phyloP scores from a whole-genome alignment of 2,113 vertebrate species.

The Oplegnathus fasciatus region DNA sequence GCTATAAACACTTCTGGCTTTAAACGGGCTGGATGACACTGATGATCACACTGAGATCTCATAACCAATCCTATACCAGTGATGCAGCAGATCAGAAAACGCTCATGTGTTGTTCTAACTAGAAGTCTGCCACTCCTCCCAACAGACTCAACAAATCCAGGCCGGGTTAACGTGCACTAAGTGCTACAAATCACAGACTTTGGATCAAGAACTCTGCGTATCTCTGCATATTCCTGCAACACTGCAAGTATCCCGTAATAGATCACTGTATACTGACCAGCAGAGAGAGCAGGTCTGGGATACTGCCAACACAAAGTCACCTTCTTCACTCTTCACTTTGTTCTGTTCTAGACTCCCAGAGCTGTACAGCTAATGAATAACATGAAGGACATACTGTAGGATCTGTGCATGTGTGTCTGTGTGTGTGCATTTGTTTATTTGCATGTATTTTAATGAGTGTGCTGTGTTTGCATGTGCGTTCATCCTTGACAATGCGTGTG shows the following conservation, averaged over 20 bases:
- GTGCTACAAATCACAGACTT: not conserved
- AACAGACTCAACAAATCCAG: not conserved
- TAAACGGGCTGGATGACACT: not conserved
- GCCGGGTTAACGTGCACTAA: not conserved
- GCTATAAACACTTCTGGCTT: not conserved
- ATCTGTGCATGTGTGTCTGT: not conserved
- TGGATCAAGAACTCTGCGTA: not conserved
- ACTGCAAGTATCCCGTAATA: not conserved
- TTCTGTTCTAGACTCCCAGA: conserved; percentile 4
- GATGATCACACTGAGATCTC: not conserved
- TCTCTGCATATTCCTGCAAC: not conserved
- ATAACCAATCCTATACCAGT: not conserved
- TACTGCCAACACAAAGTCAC: conserved; percentile 60
- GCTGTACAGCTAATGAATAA: conserved; percentile 30
- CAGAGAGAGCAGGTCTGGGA: conserved; percentile 19
- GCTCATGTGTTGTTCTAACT: not conserved
- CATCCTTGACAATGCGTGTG: not conserved
- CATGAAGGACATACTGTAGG: conserved; percentile 17
- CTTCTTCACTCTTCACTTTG: conserved; percentile 50
- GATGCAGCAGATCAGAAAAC: not conserved
- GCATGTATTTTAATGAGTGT: not conserved
- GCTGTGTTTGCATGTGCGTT: conserved; percentile 3
- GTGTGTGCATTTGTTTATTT: not conserved
- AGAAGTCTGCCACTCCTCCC: not conserved
- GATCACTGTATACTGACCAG: not conserved